phyloP scores from a whole-genome alignment of 2,113 vertebrate species.

The Silurus meridionalis region DNA sequence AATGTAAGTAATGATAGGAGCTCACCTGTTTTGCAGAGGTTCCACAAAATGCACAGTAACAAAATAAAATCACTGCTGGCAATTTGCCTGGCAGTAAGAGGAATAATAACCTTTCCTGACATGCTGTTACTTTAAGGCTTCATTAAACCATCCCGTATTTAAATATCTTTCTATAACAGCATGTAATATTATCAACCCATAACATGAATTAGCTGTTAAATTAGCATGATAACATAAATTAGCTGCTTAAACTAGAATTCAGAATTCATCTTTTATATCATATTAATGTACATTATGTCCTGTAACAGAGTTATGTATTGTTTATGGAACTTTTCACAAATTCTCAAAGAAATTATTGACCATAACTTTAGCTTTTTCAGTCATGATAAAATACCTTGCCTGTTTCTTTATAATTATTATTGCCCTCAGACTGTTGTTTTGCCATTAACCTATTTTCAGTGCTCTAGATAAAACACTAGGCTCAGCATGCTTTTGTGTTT shows the following conservation, averaged over 20 bases:
- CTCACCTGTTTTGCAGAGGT: neutral
- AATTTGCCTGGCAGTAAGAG: neutral
- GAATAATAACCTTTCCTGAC: neutral
- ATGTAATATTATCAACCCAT: neutral
- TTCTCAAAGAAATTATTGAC: constrained; percentile 11
- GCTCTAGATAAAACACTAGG: constrained; percentile 4
- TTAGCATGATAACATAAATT: neutral
- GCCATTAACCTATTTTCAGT: constrained; percentile 25
- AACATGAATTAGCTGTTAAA: neutral
- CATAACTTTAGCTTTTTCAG: neutral
- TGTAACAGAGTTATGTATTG: neutral
- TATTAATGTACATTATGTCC: neutral
- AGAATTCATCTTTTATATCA: neutral
- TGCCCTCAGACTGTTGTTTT: neutral
- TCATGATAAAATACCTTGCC: constrained; percentile 4
- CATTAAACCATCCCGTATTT: neutral
- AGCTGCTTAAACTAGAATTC: neutral
- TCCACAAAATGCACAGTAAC: neutral
- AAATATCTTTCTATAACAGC: neutral
- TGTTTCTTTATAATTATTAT: neutral
- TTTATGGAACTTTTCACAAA: neutral
- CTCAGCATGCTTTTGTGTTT: neutral
- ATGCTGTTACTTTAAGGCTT: neutral
- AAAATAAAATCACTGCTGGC: neutral
- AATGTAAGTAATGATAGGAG: neutral